Evolutionary conservation across 2,797 vertebrate genomes (phyloP).

Genomic region (Ceryle rudis): DNA sequence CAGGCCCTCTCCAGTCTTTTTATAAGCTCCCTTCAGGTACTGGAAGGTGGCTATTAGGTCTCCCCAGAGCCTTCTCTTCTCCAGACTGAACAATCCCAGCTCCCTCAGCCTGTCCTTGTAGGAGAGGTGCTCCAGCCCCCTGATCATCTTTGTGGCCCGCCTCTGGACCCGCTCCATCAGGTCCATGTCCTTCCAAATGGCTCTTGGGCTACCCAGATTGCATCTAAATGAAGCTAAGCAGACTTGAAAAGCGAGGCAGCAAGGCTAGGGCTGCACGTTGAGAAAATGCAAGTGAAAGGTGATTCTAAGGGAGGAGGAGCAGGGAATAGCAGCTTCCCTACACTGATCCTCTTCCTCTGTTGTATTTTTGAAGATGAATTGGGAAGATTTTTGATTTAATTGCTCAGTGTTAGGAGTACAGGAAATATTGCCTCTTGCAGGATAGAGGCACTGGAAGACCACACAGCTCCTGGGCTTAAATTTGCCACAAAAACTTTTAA

Average conservation of each 20-base stretch:
- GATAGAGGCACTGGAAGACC: neutral
- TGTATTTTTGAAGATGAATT: neutral
- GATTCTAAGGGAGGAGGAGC: neutral
- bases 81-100: no score
- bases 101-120: no score
- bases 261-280: neutral
- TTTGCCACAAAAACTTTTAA: neutral
- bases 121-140: no score
- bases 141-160: no score
- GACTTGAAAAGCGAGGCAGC: neutral
- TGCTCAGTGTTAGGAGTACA: neutral
- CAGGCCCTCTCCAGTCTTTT: no score
- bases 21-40: no score
- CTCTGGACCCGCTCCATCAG: no score
- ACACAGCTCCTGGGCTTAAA: neutral
- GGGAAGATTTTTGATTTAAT: neutral
- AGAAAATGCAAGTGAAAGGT: neutral
- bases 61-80: no score
- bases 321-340: neutral
- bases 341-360: neutral
- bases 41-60: no score
- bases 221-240: neutral
- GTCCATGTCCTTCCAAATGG: neutral
- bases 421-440: neutral
- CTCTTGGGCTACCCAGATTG: neutral